Conservation (phyloP, 2,888 invertebrate species). For the Drepanosiphum platanoidis region DNA sequence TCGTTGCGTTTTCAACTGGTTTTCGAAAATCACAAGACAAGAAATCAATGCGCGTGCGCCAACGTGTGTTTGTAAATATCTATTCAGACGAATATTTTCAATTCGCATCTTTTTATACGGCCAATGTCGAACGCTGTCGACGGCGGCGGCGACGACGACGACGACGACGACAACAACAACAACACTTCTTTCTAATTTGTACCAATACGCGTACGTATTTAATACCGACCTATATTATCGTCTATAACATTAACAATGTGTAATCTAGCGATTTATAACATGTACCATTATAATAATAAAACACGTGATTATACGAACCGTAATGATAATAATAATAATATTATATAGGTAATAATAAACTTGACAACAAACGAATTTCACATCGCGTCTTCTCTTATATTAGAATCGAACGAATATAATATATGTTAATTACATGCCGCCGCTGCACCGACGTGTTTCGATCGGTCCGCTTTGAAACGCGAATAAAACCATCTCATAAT, state of each 20-base stretch:
- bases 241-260: not conserved
- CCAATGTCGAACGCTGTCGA: not conserved
- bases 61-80: too few species aligned
- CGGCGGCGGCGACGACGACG: not conserved
- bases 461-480: not conserved
- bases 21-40: slow-evolving; percentile 1
- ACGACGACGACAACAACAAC: not conserved
- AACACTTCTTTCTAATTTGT: not conserved
- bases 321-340: too few species aligned
- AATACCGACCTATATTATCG: too few species aligned
- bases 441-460: not conserved
- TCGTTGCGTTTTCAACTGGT: not conserved
- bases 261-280: not conserved
- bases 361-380: not conserved
- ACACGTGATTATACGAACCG: too few species aligned
- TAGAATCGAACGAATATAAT: too few species aligned
- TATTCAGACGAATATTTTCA: too few species aligned
- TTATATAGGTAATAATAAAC: too few species aligned
- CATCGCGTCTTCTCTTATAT: not conserved
- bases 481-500: not conserved
- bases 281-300: too few species aligned
- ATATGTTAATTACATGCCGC: not conserved
- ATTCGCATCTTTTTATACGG: not conserved
- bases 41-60: too few species aligned
- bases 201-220: too few species aligned